phyloP scores from a whole-genome alignment of 2,888 invertebrate species.

The Amorpha juglandis region DNA sequence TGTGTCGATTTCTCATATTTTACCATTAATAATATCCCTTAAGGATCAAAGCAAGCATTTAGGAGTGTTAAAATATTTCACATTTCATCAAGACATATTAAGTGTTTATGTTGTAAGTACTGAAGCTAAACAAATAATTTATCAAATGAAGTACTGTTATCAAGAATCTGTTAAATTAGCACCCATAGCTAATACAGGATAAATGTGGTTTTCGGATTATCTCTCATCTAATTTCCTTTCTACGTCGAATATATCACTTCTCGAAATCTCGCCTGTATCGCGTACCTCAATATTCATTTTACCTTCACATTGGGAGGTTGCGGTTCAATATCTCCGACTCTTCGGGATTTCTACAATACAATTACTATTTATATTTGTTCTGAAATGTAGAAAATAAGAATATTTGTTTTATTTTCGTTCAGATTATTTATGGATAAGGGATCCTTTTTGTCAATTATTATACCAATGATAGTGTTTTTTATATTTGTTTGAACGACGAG shows the following conservation, averaged over 20 bases:
- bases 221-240: slow-evolving; percentile 12
- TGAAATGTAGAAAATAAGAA: not conserved
- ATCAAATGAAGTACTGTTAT: not conserved
- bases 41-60: no score
- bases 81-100: no score
- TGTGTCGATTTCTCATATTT: no score
- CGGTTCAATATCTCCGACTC: not conserved
- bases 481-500: no score
- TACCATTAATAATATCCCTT: no score
- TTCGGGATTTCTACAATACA: not conserved
- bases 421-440: no score
- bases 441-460: no score
- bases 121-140: not conserved
- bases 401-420: not conserved
- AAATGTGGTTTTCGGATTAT: not conserved
- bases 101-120: no score
- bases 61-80: no score
- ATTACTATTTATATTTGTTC: slow-evolving; percentile 7
- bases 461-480: no score
- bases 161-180: not conserved
- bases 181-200: not conserved
- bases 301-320: not conserved
- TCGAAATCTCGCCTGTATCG: not conserved
- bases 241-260: not conserved
- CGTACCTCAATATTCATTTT: slow-evolving; percentile 3